Percentiles rank a stretch among this genome's conserved stretches.
phyloP scores from a whole-genome alignment of 1,140 invertebrate genomes.

The Colletes latitarsis region DNA sequence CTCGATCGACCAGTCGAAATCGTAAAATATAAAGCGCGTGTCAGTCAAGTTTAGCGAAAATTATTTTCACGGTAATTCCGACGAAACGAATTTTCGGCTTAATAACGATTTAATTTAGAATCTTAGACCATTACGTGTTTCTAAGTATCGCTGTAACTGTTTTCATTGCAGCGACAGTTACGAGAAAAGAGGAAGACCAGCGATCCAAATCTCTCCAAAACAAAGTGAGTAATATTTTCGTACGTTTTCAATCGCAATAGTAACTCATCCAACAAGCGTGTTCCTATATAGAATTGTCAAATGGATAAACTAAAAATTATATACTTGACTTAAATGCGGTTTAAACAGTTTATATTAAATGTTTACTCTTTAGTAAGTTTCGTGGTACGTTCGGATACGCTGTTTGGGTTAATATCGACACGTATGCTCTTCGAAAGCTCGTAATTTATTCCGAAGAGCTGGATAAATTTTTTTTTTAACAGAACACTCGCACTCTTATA shows the following conservation, averaged over 20 bases:
- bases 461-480: not conserved
- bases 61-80: not conserved
- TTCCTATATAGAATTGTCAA: not conserved
- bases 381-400: not conserved
- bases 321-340: not conserved
- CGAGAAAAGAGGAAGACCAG: conserved; percentile 87
- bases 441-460: not conserved
- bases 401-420: not conserved
- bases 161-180: conserved; percentile 83
- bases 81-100: not conserved
- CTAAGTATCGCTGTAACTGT: conserved; percentile 29
- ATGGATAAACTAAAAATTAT: no score
- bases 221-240: conserved; percentile 81
- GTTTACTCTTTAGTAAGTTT: conserved; percentile 7
- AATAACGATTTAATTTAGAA: not conserved
- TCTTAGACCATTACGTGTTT: not conserved
- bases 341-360: not conserved
- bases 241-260: no score
- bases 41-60: not conserved
- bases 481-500: conserved; percentile 18
- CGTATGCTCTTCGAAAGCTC: not conserved
- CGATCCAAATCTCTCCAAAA: conserved; percentile 88
- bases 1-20: not conserved
- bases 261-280: not conserved
- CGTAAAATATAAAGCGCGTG: not conserved